These are phyloP conservation scores for Apostichopus leukothele DNA, from an alignment of 53 echinoderm and acorn worm species.

Conservation along the genomic window DNA sequence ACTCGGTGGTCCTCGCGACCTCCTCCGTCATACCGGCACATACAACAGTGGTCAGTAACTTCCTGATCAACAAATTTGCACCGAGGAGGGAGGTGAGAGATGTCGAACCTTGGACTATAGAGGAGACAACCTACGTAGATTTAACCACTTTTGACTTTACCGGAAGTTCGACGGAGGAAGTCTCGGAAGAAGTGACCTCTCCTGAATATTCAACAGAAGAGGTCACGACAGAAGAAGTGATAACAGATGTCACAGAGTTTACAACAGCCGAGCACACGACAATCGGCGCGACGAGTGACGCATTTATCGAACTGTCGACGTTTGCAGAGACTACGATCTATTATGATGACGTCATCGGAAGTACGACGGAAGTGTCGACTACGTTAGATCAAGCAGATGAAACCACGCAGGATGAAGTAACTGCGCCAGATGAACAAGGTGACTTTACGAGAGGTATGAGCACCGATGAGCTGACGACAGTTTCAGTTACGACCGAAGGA, in stretches of 20 bases:
- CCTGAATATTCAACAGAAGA: constrained; percentile 3
- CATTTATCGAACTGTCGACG: no score
- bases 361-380: background rate
- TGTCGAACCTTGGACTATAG: constrained; percentile 8
- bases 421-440: background rate
- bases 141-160: constrained; percentile 3
- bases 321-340: no score
- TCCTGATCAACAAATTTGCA: background rate
- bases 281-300: background rate
- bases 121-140: constrained; percentile 15
- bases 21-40: background rate
- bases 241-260: background rate
- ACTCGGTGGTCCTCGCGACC: constrained; percentile 5
- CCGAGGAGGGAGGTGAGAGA: background rate
- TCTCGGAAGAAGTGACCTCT: background rate
- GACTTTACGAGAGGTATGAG: no score
- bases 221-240: background rate
- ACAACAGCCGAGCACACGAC: background rate
- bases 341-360: no score
- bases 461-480: background rate
- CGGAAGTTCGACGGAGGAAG: background rate
- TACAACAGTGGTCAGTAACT: constrained; percentile 3
- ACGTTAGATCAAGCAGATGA: background rate
- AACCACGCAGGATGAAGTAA: background rate
- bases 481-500: background rate